A percentile compares a stretch with the other conserved stretches of the same genome.
These are phyloP conservation scores for Phyllotreta striolata DNA, from an alignment of 2,888 invertebrate species.

Conservation along the genomic window DNA sequence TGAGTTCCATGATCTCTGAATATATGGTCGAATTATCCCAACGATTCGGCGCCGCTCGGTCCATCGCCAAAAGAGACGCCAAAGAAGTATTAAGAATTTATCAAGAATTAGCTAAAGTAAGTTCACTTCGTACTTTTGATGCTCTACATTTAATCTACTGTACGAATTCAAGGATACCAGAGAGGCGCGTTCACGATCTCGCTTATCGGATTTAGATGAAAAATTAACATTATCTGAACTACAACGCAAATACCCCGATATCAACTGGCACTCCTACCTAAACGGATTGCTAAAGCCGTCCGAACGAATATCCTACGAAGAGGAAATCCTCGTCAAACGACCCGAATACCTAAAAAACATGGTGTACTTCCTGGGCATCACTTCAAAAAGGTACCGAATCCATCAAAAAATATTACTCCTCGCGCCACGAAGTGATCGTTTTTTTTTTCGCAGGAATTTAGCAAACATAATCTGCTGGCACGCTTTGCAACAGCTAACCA, in stretches of 20 bases:
- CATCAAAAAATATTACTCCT: no score
- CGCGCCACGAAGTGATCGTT: not conserved
- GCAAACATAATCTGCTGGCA: conserved; percentile 58
- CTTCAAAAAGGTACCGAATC: conserved; percentile 52
- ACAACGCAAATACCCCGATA: conserved; percentile 59
- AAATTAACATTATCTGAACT: conserved; percentile 59
- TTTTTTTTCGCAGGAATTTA: conserved; percentile 48
- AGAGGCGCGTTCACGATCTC: conserved; percentile 42
- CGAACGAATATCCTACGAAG: conserved; percentile 51
- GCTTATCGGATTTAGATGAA: conserved; percentile 42
- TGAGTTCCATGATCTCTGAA: conserved; percentile 48
- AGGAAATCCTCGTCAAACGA: conserved; percentile 52
- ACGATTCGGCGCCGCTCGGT: conserved; percentile 50
- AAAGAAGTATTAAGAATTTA: conserved; percentile 53
- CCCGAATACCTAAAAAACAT: conserved; percentile 52
- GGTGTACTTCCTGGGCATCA: conserved; percentile 48
- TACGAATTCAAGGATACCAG: conserved; percentile 46
- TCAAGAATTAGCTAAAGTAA: conserved; percentile 54
- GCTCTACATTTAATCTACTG: no score
- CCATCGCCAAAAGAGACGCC: conserved; percentile 50
- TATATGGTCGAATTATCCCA: conserved; percentile 55
- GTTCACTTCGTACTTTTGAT: not conserved
- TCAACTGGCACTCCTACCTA: conserved; percentile 56
- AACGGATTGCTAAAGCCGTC: conserved; percentile 51
- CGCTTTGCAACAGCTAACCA: conserved; percentile 51